Base-by-base conservation (phyloP, 2,888 invertebrate genomes). In the Mayetiola destructor region DNA sequence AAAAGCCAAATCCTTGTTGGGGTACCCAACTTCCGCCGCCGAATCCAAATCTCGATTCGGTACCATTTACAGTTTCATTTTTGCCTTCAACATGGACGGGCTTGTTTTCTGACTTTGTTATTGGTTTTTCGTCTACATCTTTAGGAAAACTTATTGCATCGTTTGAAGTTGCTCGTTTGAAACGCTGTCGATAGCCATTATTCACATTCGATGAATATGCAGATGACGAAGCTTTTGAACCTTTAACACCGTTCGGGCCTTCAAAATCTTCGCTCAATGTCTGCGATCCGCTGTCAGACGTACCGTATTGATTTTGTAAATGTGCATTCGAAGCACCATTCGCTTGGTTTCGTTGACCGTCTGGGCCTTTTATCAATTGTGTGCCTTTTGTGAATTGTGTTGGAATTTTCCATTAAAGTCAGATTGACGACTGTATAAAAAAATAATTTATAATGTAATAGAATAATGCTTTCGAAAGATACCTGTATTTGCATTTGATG, bases 281-380 rank as follows among this genome's bases (percentile, higher is more conserved):
- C 36, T 71, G 67, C 32, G 69, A 69, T 3, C 62, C 66, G 39
- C 68, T 71, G 1, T 64, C 63, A 1, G 65, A 59, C 29, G 64
- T 62, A 8, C 69, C 71, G 5, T 61, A 64, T 30, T 62, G 56
- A 55, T 64, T 65, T 60, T 65, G 57, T 23, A 69, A 58, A 64
- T 67, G 65, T 0, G 65, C 59, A 10, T 64, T 63, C 0, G 70
- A 66, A 32, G 66, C 69, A 54, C 70, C 65, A 57, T 65, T 66
- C 0, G 69, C 63, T 18, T 64, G 64, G 6, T 62, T 57, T 2
- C 64, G 61, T 20, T 68, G 64, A 1, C 63, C 59, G 35, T 63
- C 58, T 18, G 61, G 64, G 1, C 58, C 61, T 32, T 60, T 58
- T 0, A 60, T 63, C 14, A 68, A 63, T 18, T 63, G 63, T 0